Base-by-base conservation (phyloP, 2,113 vertebrate genomes). In the Butorides virescens region DNA sequence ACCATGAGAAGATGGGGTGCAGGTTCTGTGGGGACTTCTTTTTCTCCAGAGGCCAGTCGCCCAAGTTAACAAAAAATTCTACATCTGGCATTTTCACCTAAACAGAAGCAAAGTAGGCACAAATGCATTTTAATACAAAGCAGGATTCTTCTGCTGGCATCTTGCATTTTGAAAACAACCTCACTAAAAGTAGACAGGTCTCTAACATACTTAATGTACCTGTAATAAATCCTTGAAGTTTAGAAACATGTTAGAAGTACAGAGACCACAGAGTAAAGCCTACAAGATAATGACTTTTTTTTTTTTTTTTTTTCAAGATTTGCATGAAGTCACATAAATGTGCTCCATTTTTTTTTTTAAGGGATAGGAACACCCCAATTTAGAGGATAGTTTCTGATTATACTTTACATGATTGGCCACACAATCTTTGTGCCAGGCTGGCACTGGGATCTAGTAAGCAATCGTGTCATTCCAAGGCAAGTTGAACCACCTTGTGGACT, bases 11-110 rank as follows among this genome's bases (percentile, higher is more conserved):
- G 96, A 99, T 99, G 0, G 99, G 99, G 82, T 99, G 99, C 82
- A 99, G 95, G 26, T 97, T 98, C 67, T 99, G 97, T 4, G 91
- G 56, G 55, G 98, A 83, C 89, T 98, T 99, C 95, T 98, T 99
- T 93, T 99, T 99, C 95, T 99, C 99, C 96, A 99, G 95, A n/a
- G 99, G 99, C 99, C 99, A 99, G 92, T 99, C 99, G 10, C 99
- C 99, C 86, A 99, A 94, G 94, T 99, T 99, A 52, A 99, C 99
- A 97, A 99, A 99, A 97, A 99, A 99, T 97, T 99, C 99, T 49
- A 99, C 63, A 94, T 99, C 99, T 78, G 99, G 99, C 94, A 99
- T 98, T 90, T 95, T 98, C 75, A 99, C 99, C 99, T 99, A 93
- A 61, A 92, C 42, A 95, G 91, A 93, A 93, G 63, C 71, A 95